Evolutionary conservation across 2,113 vertebrate genomes (phyloP), one percentile per base, ranked within the genome.

Genomic region (Chaenogobius annularis): DNA sequence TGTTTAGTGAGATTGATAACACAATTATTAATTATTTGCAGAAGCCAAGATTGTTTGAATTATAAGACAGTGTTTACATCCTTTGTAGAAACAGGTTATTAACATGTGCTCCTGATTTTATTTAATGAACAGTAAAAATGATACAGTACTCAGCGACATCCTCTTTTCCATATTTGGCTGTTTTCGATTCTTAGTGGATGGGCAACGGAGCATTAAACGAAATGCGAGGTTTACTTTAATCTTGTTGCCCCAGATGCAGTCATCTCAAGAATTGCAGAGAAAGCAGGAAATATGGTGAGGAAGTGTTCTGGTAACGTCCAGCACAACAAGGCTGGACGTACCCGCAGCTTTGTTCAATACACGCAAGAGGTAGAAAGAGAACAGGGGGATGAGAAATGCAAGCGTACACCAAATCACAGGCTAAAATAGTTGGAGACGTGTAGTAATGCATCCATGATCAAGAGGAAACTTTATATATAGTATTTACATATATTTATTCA

Each of bases 241-340:
- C 40, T n/a, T 22, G 62, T 37, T 13, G 11, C 11, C 40, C 17
- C 17, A 12, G 20, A 44, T 1, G 10, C 2, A 5, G n/a, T 22
- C 43, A 26, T 66, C 43, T 47, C 12, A 66, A 1, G 20, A n/a
- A n/a, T n/a, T n/a, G n/a, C n/a, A 7, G 37, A 40, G 37, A 65
- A 10, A n/a, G n/a, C 12, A 44, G 44, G 40, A 47, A 66, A 47
- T 66, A 13, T 23, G 12, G 12, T 31, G 61, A 10, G 14, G 61
- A 63, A 26, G 61, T 43, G 63, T 66, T 66, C 9, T 66, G 17
- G 20, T n/a, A 43, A 66, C 31, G 20, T 46, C 63, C 63, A 20
- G 63, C 43, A 12, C 31, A n/a, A n/a, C n/a, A n/a, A n/a, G n/a
- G n/a, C n/a, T n/a, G n/a, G n/a, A n/a, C n/a, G n/a, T n/a, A 13